Base-by-base conservation (phyloP, 2,888 invertebrate species). In the Aporophyla lueneburgensis region DNA sequence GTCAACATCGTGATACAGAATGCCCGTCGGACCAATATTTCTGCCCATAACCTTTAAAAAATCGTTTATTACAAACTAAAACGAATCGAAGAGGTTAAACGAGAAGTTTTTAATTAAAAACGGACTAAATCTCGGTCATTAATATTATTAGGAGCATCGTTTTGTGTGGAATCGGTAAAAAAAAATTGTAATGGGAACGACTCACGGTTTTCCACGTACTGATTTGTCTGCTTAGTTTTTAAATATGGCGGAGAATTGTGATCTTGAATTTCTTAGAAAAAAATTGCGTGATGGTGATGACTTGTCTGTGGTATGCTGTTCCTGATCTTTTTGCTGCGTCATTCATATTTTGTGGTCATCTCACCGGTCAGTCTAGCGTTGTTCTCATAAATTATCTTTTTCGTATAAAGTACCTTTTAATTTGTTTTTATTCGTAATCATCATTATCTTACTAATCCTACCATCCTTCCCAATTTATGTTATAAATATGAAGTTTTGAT, bases 121-220 rank as follows among this genome's bases (percentile, higher is more conserved):
- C 70, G 76, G 76, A 84, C 80, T 62, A 78, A 85, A 80, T 88
- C 56, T 67, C 58, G 67, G 56, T 58, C 83, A 83, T 87, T 87
- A 80, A 85, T 87, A 87, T 71, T 66, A 74, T 65, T 72, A 59
- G 73, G 53, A 77, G 65, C 51, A 53, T 71, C 72, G 40, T 87
- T 87, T 75, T 68, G 68, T 72, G 49, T 78, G 54, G 76, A 74
- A 79, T 83, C 70, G 63, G 59, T 85, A 90, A 93, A 93, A 93
- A 93, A 92, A 92, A 92, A 91, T 80, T 87, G 87, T 93, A 94
- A 95, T 95, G 93, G 93, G 92, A 90, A 86, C 81, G 87, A 90
- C 88, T 91, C 88, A 91, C 90, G 87, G 89, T 93, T 94, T 94
- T 95, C 94, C 88, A 91, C 94, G 93, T 91, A 89, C 81, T 86